Percentiles rank a stretch among this genome's conserved stretches.
Conservation (phyloP, 1,140 invertebrate genomes). For the Tigriopus japonicus region DNA sequence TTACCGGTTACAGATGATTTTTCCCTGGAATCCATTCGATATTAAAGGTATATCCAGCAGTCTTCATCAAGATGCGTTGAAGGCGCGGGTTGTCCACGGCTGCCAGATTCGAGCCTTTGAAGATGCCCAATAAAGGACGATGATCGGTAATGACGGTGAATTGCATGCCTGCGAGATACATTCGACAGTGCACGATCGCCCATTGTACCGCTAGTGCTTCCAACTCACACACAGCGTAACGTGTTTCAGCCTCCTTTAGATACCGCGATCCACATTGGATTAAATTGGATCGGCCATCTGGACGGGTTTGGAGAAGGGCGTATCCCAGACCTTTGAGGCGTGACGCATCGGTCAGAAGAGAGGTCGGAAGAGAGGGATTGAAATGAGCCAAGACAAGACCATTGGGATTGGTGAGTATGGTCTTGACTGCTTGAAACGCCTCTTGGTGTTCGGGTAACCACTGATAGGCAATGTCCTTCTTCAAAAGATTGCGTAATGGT, state of each 20-base stretch:
- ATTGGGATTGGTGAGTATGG: not conserved
- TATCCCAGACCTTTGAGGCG: constrained; percentile 13
- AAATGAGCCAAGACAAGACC: constrained; percentile 6
- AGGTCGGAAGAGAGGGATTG: not conserved
- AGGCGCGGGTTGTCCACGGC: constrained; percentile 17
- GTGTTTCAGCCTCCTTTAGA: constrained; percentile 18
- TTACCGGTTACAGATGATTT: too few species aligned
- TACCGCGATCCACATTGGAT: constrained; percentile 14
- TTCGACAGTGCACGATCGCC: constrained; percentile 17
- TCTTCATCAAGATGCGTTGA: not conserved
- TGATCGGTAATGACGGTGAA: constrained; percentile 23
- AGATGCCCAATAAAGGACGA: constrained; percentile 20
- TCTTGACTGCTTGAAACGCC: not conserved
- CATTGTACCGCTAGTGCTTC: constrained; percentile 18
- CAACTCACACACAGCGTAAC: constrained; percentile 16
- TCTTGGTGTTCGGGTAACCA: not conserved
- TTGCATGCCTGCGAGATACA: too few species aligned
- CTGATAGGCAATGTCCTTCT: not conserved
- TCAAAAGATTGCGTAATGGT: constrained; percentile 1
- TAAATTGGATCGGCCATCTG: not conserved
- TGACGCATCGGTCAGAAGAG: not conserved
- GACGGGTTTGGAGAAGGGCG: constrained; percentile 5
- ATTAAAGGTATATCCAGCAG: not conserved
- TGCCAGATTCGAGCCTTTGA: constrained; percentile 19
- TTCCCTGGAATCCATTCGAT: not conserved